Evolutionary conservation across 2,113 vertebrate species (phyloP), one percentile per base, ranked within the genome.

Genomic region (Numida meleagris): DNA sequence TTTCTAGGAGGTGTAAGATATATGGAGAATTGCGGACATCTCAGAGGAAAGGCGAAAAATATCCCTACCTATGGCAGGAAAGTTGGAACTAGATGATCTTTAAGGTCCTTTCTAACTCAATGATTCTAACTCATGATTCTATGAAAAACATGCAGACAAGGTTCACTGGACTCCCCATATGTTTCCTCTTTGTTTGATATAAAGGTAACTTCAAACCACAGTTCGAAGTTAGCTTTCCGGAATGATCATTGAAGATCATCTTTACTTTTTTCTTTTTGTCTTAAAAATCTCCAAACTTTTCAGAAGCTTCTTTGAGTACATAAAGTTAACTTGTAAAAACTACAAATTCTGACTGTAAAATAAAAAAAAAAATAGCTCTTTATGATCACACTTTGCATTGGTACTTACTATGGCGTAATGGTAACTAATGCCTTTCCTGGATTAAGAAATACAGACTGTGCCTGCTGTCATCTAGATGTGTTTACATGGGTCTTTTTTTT

Each of bases 11-110:
- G 18, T 57, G 18, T 57, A 86, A 80, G 33, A 46, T 42, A 67
- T 0, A 0, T 33, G 23, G 65, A 86, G 5, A 77, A 61, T 24
- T 0, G 1, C 7, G 31, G 40, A 48, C n/a, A 86, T 24, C 19
- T 40, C 33, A 83, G 83, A 86, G 13, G 14, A 90, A 63, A 63
- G 61, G 25, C 19, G 25, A 38, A 63, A 40, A 23, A 29, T 29
- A 29, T 29, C 36, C 61, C 25, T 40, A 36, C 16, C 61, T 11
- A 40, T 13, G 7, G 38, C 61, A 63, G 36, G 36, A 12, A 27
- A 5, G 61, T 63, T 63, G 25, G 36, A 40, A 18, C 10, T 63
- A 63, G 61, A 18, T 40, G 10, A 63, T 29, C 36, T 40, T 29
- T 29, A 63, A 63, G 25, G 38, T 40, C 61, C 12, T 16, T 63